Base-by-base conservation (phyloP, 2,888 invertebrate species). In the Lamproptera curius region DNA sequence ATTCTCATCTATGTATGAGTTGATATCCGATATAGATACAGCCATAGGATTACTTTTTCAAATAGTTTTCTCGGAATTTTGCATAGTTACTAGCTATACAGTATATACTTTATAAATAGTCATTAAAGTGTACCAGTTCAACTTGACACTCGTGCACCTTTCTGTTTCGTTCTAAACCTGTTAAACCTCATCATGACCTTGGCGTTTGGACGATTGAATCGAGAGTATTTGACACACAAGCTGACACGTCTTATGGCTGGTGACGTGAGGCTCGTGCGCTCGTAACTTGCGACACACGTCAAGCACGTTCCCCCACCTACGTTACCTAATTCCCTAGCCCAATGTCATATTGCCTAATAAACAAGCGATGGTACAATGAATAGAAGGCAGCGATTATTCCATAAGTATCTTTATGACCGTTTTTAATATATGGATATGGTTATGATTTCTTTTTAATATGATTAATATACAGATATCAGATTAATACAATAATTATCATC, bases 251-350 rank as follows among this genome's bases (percentile, higher is more conserved):
- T 14, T 11, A 3, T 14, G 17, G 17, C 23, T 35, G 33, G 46
- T 53, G 38, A 48, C 47, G 23, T 44, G 37, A 50, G 42, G 26
- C 54, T 43, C 42, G 50, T 48, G 54, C 42, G 50, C 50, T 51
- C 46, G 36, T 46, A 38, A 42, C 52, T 64, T 64, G 61, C 57
- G 56, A 59, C 61, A 62, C 36, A 13, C 23, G 36, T 38, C 31
- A 16, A 33, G 10, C 45, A 17, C 41, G 38, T 31, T 35, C 9
- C 31, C 33, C 40, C 61, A 55, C 35, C 26, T 10, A 10, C 20
- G 62, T 74, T 71, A 64, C 70, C 58, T 67, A 65, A 76, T 68
- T 63, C 68, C 62, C 63, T 67, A 67, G 70, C 72, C 74, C 80
- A 82, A 75, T 77, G 81, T 78, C 76, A 58, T 38, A 43, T 73